Conservation (phyloP, 2,797 vertebrate species). For the Sebastes baramenuke region DNA sequence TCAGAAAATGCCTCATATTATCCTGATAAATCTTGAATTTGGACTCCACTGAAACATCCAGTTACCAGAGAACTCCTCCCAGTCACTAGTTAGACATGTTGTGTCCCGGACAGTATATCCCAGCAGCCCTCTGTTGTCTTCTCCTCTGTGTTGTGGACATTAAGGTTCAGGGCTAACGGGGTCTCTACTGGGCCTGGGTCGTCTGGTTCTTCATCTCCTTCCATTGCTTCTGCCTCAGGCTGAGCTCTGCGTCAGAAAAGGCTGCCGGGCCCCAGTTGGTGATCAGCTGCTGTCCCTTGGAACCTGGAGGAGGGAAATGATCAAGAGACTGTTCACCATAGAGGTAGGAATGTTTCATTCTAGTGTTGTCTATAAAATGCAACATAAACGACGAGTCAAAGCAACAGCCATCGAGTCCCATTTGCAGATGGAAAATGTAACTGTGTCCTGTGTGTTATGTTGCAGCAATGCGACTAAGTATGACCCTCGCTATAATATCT, state of each 20-base stretch:
- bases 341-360: not conserved
- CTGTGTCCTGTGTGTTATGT: too few species aligned
- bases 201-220: slow-evolving; percentile 87
- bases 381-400: not conserved
- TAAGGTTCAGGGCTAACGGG: not conserved
- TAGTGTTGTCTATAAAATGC: not conserved
- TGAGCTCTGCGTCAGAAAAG: slow-evolving; percentile 91
- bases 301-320: slow-evolving; percentile 77
- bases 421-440: too few species aligned
- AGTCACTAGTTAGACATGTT: not conserved
- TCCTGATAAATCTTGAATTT: not conserved
- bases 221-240: slow-evolving; percentile 90
- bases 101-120: not conserved
- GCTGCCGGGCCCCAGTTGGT: slow-evolving; percentile 96
- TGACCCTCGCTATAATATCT: too few species aligned
- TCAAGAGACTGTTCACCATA: not conserved
- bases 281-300: slow-evolving; percentile 88
- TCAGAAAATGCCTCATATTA: slow-evolving; percentile 5
- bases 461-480: too few species aligned
- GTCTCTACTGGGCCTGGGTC: slow-evolving; percentile 74
- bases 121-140: not conserved
- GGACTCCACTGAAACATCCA: not conserved
- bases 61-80: not conserved
- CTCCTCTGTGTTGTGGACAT: not conserved
- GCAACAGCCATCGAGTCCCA: not conserved